Evolutionary conservation across 2,113 vertebrate species (phyloP).

Genomic region (Vireo altiloquus): DNA sequence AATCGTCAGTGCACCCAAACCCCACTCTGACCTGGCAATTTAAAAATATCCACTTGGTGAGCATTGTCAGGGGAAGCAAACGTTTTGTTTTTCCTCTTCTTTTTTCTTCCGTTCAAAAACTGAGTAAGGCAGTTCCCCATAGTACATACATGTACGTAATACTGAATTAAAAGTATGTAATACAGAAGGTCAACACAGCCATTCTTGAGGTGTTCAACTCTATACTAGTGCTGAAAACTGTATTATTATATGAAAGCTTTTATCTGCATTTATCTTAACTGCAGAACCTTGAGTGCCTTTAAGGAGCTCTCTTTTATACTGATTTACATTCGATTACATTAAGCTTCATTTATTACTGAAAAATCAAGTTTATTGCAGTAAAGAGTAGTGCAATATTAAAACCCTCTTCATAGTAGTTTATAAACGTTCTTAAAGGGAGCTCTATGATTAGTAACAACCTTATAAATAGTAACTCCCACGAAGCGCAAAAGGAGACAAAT

Average conservation of each 20-base stretch:
- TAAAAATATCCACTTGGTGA: not conserved
- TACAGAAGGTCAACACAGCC: conserved; percentile 69
- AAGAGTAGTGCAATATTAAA: not conserved
- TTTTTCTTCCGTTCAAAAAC: not conserved
- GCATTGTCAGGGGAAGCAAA: not conserved
- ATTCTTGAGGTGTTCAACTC: conserved; percentile 68
- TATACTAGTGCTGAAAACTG: conserved; percentile 29
- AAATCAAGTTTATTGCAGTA: not conserved
- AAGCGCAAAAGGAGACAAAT: not conserved
- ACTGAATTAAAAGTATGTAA: too few relatives aligned
- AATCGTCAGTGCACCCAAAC: not conserved
- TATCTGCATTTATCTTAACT: not conserved
- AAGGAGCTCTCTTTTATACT: not conserved
- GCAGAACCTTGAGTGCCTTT: not conserved
- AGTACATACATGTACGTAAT: conserved; percentile 29
- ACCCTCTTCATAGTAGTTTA: not conserved
- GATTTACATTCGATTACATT: not conserved
- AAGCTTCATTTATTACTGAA: not conserved
- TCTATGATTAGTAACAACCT: not conserved
- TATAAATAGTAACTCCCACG: not conserved
- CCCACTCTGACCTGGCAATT: not conserved
- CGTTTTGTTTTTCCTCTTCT: not conserved
- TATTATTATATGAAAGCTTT: not conserved
- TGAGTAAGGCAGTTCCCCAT: conserved; percentile 70
- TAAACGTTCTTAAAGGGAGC: not conserved